Base-by-base conservation (phyloP, 1,140 invertebrate genomes). In the Magallana angulata region DNA sequence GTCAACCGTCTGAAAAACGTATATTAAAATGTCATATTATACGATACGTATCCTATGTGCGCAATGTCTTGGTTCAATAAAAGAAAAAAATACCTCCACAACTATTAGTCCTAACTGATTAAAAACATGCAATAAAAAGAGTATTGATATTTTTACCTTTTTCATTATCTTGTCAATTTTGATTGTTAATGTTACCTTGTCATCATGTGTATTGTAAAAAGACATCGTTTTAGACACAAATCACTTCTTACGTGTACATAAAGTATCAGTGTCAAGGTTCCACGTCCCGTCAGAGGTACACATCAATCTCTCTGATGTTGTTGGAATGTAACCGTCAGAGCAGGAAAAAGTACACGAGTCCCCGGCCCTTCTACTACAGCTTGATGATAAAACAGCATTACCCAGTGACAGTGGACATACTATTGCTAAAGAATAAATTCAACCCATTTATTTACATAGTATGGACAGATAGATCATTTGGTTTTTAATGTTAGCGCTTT, bases 321-420 rank as follows among this genome's bases (percentile, higher is more conserved):
- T 64, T 16, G 16, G 11, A 64, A 16, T 16, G 18, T 64, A 64
- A 18, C 60, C 60, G 7, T 64, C 60, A 16, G 14, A 64, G 18
- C 60, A 64, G 16, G 16, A 16, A 7, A 64, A 64, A n/a, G 60
- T 64, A 16, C 60, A 64, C 16, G 60, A 64, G 16, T n/a, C 14
- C 6, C 18, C 18, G 4, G 18, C 60, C 7, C 60, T 64, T 64
- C 60, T 16, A 7, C 16, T n/a, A 64, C 60, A 64, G 18, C 18
- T 64, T 64, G 60, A 64, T 16, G 60, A 64, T 64, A 64, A 18
- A 64, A 64, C 60, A 64, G 60, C 60, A 64, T 64, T 64, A n/a
- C 16, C 7, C 7, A 64, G 14, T 5, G 60, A 64, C 18, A 18
- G 60, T 64, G 60, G 18, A 64, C 60, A 64, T n/a, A 64, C 16